Conservation (phyloP, 2,797 vertebrate species). For the Myotis findleyi region DNA sequence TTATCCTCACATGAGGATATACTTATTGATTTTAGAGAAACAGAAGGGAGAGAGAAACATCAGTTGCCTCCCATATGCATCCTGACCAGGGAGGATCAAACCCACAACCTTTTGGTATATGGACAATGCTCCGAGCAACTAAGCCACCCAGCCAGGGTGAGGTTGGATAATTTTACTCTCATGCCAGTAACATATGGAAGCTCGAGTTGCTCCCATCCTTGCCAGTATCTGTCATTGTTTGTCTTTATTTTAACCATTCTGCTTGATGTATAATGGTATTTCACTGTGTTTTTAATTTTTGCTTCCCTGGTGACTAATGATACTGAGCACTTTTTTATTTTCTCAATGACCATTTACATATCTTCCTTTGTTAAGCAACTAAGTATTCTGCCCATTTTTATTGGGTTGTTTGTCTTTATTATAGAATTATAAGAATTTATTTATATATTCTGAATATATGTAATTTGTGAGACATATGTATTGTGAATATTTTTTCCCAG, state of each 20-base stretch:
- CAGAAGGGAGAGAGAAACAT: neutral
- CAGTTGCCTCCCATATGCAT: neutral
- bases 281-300: neutral
- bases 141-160: neutral
- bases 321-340: conserved; percentile 16
- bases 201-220: neutral
- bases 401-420: neutral
- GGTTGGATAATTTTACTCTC: neutral
- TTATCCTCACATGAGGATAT: neutral
- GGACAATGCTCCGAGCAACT: neutral
- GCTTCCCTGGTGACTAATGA: neutral
- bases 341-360: neutral
- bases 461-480: neutral
- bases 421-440: neutral
- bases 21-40: neutral
- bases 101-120: neutral
- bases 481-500: neutral
- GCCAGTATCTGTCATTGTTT: neutral
- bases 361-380: neutral
- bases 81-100: neutral
- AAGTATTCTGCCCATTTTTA: neutral
- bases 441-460: neutral
- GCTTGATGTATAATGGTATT: neutral
- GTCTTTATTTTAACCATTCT: neutral
- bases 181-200: neutral